Evolutionary conservation across 2,797 vertebrate species (phyloP).

Genomic region (Chelon auratus): DNA sequence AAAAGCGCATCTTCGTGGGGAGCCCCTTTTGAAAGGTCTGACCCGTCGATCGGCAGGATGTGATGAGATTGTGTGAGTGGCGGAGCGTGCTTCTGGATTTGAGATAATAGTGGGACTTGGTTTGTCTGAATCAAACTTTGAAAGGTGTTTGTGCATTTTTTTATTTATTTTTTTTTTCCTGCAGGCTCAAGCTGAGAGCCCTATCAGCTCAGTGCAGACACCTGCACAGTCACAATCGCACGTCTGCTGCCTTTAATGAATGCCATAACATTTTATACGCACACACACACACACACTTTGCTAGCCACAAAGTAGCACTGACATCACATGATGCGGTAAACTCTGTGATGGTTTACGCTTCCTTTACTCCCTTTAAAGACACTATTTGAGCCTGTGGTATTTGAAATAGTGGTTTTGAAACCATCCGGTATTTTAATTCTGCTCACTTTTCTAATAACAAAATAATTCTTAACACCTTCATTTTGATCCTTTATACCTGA

Average conservation of each 20-base stretch:
- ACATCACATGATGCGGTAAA: conserved; percentile 20
- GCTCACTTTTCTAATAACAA: too few species aligned
- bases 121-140: conserved; percentile 53
- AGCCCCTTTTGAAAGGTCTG: conserved; percentile 42
- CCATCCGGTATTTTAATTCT: too few species aligned
- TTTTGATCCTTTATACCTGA: too few species aligned
- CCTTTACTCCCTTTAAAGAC: not conserved
- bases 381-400: too few species aligned
- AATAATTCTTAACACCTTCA: too few species aligned
- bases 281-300: conserved; percentile 2
- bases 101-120: conserved; percentile 57
- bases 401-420: too few species aligned
- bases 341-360: not conserved
- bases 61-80: conserved; percentile 51
- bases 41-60: conserved; percentile 51
- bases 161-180: not conserved
- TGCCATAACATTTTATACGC: conserved; percentile 3
- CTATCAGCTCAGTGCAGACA: conserved; percentile 67
- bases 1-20: not conserved
- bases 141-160: conserved; percentile 40
- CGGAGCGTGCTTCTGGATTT: conserved; percentile 45
- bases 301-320: not conserved
- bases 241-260: conserved; percentile 28
- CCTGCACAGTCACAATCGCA: conserved; percentile 34
- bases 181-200: conserved; percentile 40